Evolutionary conservation across 2,797 vertebrate genomes (phyloP), one percentile per base, ranked within the genome.

Genomic region (Microcaecilia unicolor): DNA sequence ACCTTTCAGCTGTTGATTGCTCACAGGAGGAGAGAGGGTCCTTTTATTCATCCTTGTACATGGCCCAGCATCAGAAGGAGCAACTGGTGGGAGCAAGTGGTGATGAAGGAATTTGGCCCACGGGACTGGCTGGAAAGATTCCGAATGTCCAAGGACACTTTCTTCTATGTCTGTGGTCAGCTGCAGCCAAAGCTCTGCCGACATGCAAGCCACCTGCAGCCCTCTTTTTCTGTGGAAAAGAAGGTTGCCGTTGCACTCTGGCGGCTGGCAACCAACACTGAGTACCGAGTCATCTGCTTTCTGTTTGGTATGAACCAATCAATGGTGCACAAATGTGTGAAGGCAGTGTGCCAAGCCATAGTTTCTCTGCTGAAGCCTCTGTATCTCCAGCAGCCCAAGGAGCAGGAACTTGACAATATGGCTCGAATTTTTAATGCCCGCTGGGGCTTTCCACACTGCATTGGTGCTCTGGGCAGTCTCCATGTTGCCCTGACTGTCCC

Each of bases 1-100:
- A n/a, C n/a, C n/a, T 35, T 35, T 25, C 49, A 89, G 85, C 86
- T 90, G 62, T 51, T 75, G 65, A 71, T 88, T 0, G 81, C 84
- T 13, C 80, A 80, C 37, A 71, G 78, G 4, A 59, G 85, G 15
- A 78, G 53, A 47, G 61, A 45, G 44, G 49, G 44, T 55, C 67
- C 64, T 42, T 68, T 54, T 31, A 70, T 58, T 47, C 65, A 60
- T 10, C 68, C 62, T 4, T 54, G 69, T 0, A 57, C 57, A 11
- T 76, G 73, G 73, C 67, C 68, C 27, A 41, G 62, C 17, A 1
- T 70, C 28, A 47, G 61, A 37, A 34, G 40, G 2, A 19, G 69
- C 0, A 74, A 77, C 41, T 80, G 74, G 74, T 81, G 76, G 77
- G 74, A 81, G 9, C 50, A 37, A 12, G 75, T 72, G 22, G 76